Conservation (phyloP, 2,888 invertebrate species). For the Pseudeuparius sepicola region DNA sequence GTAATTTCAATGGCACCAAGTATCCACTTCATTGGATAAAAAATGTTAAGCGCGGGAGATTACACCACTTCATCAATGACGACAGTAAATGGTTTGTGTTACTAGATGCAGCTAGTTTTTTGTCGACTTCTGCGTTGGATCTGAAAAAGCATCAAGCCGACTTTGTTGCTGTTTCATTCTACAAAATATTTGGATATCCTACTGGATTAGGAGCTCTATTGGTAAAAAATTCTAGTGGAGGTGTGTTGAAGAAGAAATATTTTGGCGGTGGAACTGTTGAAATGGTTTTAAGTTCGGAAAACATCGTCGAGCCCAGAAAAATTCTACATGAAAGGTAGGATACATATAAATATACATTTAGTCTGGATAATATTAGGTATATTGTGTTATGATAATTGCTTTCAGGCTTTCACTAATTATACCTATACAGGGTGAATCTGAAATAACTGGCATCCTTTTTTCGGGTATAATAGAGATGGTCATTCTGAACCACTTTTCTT, state of each 20-base stretch:
- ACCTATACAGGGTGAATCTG: too few species aligned
- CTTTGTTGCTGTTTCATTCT: constrained; percentile 88
- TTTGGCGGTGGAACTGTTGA: constrained; percentile 94
- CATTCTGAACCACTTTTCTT: too few species aligned
- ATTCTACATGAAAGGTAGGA: constrained; percentile 61
- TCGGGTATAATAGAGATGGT: too few species aligned
- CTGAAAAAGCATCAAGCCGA: constrained; percentile 65
- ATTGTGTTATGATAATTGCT: constrained; percentile 1
- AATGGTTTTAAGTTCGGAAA: constrained; percentile 62
- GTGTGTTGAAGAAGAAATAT: constrained; percentile 59
- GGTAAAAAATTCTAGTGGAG: constrained; percentile 55
- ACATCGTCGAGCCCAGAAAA: constrained; percentile 60
- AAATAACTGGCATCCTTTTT: too few species aligned
- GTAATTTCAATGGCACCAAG: constrained; percentile 90
- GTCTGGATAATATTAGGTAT: not conserved
- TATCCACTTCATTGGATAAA: constrained; percentile 70
- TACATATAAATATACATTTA: not conserved
- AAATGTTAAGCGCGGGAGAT: constrained; percentile 49
- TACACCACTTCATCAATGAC: constrained; percentile 37
- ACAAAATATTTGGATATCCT: constrained; percentile 94
- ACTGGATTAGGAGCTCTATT: constrained; percentile 88
- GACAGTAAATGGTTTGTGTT: constrained; percentile 58
- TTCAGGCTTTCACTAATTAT: too few species aligned
- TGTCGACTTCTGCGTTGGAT: constrained; percentile 68
- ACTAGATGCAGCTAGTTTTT: constrained; percentile 80